phyloP scores from a whole-genome alignment of 1,140 invertebrate genomes.

The Coboldia fuscipes region DNA sequence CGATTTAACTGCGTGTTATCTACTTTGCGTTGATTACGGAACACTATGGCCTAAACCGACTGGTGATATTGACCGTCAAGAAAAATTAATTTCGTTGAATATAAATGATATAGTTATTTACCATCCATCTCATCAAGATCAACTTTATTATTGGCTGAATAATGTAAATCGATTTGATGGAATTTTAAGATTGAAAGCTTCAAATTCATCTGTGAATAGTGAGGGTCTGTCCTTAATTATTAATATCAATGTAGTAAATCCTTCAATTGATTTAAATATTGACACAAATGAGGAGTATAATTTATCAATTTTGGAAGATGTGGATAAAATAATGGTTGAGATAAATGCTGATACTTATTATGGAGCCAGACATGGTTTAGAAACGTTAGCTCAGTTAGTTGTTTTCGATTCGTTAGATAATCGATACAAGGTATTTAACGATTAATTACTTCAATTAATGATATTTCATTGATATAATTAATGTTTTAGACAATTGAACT shows the following conservation, averaged over 20 bases:
- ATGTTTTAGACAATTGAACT: conserved; percentile 30
- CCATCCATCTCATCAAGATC: neutral
- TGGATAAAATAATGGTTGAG: conserved; percentile 39
- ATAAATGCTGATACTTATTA: conserved; percentile 42
- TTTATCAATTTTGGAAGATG: conserved; percentile 24
- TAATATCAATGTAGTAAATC: neutral
- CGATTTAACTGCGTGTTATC: no score
- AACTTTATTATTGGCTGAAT: neutral
- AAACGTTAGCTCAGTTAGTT: conserved; percentile 51
- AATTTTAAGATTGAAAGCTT: neutral
- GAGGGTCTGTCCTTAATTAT: neutral
- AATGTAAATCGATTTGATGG: neutral
- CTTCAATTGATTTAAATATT: conserved; percentile 21
- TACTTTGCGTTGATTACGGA: no score
- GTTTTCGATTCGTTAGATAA: conserved; percentile 36
- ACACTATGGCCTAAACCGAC: no score
- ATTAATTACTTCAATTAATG: conserved; percentile 38
- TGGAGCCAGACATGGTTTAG: conserved; percentile 48
- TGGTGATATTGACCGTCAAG: no score
- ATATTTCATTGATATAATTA: conserved; percentile 12
- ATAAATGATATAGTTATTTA: no score
- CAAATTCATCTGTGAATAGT: neutral
- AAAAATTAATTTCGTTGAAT: no score
- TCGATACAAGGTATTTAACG: conserved; percentile 50
- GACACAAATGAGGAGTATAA: conserved; percentile 39